Conservation (phyloP, 2,797 vertebrate genomes). For the Zenarchopterus dispar region DNA sequence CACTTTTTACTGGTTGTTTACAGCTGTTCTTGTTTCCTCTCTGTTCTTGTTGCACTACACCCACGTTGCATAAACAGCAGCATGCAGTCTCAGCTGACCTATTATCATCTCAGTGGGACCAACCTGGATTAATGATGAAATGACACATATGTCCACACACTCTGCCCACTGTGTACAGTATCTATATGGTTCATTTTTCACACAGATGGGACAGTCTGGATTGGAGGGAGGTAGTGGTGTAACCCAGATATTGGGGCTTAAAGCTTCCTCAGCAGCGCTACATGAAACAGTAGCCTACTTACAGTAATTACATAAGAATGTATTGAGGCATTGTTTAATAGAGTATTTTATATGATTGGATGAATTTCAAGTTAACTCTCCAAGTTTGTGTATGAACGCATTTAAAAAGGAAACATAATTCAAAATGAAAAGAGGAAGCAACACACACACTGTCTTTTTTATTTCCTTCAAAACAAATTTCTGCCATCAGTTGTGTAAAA, state of each 20-base stretch:
- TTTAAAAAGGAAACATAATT: no score
- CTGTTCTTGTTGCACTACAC: background rate
- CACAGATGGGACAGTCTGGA: constrained; percentile 75
- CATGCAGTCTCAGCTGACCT: background rate
- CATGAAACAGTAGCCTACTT: constrained; percentile 35
- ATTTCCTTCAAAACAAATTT: no score
- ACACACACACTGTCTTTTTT: no score
- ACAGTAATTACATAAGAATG: constrained; percentile 13
- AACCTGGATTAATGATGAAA: constrained; percentile 58
- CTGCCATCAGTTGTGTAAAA: no score
- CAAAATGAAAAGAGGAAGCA: no score
- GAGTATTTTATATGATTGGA: background rate
- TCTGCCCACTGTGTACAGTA: background rate
- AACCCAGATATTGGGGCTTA: constrained; percentile 74
- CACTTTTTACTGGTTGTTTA: background rate
- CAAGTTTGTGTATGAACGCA: no score
- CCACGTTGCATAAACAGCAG: constrained; percentile 13
- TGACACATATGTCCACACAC: constrained; percentile 25
- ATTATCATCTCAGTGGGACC: constrained; percentile 25
- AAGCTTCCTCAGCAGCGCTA: constrained; percentile 50
- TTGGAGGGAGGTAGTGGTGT: constrained; percentile 38
- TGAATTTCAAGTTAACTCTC: no score
- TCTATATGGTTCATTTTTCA: constrained; percentile 30
- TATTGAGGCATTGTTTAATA: constrained; percentile 8
- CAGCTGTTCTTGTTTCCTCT: background rate